Evolutionary conservation across 2,888 invertebrate genomes (phyloP).

Genomic region (Campopleginae sp.): DNA sequence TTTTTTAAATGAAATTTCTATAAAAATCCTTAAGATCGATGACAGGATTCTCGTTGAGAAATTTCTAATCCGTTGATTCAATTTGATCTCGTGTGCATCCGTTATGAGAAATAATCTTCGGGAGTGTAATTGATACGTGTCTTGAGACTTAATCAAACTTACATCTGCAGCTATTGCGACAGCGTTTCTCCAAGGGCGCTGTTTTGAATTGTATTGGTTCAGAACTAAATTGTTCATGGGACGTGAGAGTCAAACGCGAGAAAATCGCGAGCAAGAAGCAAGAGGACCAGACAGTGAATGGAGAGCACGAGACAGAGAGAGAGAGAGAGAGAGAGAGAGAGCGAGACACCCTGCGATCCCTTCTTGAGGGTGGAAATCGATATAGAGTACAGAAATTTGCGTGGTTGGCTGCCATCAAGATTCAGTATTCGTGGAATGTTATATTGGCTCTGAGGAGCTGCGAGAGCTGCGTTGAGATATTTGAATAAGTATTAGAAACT

Average conservation of each 20-base stretch:
- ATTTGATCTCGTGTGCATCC: slow-evolving; percentile 25
- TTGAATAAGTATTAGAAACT: slow-evolving; percentile 63
- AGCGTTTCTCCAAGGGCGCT: slow-evolving; percentile 27
- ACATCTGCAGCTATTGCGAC: slow-evolving; percentile 55
- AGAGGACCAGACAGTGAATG: slow-evolving; percentile 30
- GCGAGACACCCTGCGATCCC: slow-evolving; percentile 17
- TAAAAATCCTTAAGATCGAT: background rate
- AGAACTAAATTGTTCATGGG: slow-evolving; percentile 43
- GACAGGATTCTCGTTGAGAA: background rate
- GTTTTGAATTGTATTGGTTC: slow-evolving; percentile 50
- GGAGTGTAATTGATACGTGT: slow-evolving; percentile 45
- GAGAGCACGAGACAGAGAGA: slow-evolving; percentile 14
- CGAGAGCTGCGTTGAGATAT: slow-evolving; percentile 38
- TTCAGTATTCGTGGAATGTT: slow-evolving; percentile 60
- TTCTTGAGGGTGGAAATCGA: slow-evolving; percentile 20
- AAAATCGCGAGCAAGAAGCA: slow-evolving; percentile 26
- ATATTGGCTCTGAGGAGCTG: slow-evolving; percentile 57
- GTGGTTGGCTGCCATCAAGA: slow-evolving; percentile 44
- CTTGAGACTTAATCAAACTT: slow-evolving; percentile 50
- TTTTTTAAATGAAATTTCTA: background rate
- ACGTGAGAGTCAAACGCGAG: slow-evolving; percentile 31
- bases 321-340: background rate
- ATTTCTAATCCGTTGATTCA: slow-evolving; percentile 31
- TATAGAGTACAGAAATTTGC: slow-evolving; percentile 28
- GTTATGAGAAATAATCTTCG: slow-evolving; percentile 23